Base-by-base conservation (phyloP, 2,797 vertebrate species). In the Pangasius mekongensis region DNA sequence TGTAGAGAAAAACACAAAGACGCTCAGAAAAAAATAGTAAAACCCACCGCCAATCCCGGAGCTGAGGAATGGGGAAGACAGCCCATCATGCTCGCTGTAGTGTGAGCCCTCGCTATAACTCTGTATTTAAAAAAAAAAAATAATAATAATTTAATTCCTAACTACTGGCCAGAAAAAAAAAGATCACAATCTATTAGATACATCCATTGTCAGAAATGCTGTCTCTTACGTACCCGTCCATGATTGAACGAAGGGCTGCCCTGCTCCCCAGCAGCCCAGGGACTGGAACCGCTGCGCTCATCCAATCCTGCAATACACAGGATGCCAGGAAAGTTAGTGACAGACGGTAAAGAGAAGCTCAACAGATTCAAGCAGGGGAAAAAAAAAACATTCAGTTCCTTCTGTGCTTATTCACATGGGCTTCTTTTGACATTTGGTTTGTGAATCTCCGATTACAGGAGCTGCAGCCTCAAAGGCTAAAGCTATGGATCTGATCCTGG, bases 161-260 rank as follows among this genome's bases (percentile, higher is more conserved):
- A 52, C 1, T 39, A 16, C 5, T 52, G 27, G 13, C 6, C 11
- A 58, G 22, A 24, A 84, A 30, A 54, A 52, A 43, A 22, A 4
- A 62, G 0, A 83, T n/a, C 22, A 62, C 24, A 64, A 27, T 20
- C 39, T 30, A 77, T 80, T 22, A 3, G 1, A 30, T 64, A 13
- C 2, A 3, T 18, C 62, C 2, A 20, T 30, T 52, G 39, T 49
- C 33, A 33, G 30, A 39, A 83, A 20, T 13, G 36, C 9, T 8
- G 10, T 18, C 13, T 81, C 24, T 47, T 83, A 30, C 77, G 97
- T 96, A 99, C 98, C 97, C 97, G 96, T 94, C 96, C 96, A 94
- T 98, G 97, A 94, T 97, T 98, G 90, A 99, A 99, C 3, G 98
- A 97, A 88, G 98, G 97, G 92, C 97, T 98, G 95, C 97, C 98